Evolutionary conservation across 2,888 invertebrate species (phyloP).

Genomic region (Malachius bipustulatus): DNA sequence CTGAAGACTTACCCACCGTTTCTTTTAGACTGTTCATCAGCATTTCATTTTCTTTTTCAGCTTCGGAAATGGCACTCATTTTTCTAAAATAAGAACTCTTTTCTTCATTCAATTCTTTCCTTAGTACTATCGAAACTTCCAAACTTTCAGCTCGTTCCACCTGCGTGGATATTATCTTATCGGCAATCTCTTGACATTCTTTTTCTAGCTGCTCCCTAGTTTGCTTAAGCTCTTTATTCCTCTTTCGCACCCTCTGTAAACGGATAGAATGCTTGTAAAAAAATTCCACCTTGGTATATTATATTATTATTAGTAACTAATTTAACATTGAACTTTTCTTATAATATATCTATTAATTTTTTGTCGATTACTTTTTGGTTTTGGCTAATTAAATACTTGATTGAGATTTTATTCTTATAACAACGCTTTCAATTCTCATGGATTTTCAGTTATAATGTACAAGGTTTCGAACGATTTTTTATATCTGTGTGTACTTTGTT

Average conservation of each 20-base stretch:
- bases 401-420: too few relatives aligned
- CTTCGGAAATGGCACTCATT: neutral
- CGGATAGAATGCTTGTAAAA: too few relatives aligned
- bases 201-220: neutral
- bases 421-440: too few relatives aligned
- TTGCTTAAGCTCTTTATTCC: neutral
- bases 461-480: too few relatives aligned
- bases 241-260: conserved; percentile 1
- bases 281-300: too few relatives aligned
- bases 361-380: too few relatives aligned
- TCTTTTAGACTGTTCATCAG: neutral
- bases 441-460: too few relatives aligned
- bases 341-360: too few relatives aligned
- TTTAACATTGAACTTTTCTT: too few relatives aligned
- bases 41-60: neutral
- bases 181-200: conserved; percentile 1
- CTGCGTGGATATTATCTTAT: neutral
- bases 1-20: neutral
- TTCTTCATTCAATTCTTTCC: conserved; percentile 3
- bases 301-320: too few relatives aligned
- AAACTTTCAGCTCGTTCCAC: conserved; percentile 2
- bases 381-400: too few relatives aligned
- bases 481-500: too few relatives aligned
- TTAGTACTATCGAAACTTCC: neutral
- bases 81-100: conserved; percentile 2